phyloP scores from a whole-genome alignment of 2,113 vertebrate species.

The Ptilorrhoa leucosticta region DNA sequence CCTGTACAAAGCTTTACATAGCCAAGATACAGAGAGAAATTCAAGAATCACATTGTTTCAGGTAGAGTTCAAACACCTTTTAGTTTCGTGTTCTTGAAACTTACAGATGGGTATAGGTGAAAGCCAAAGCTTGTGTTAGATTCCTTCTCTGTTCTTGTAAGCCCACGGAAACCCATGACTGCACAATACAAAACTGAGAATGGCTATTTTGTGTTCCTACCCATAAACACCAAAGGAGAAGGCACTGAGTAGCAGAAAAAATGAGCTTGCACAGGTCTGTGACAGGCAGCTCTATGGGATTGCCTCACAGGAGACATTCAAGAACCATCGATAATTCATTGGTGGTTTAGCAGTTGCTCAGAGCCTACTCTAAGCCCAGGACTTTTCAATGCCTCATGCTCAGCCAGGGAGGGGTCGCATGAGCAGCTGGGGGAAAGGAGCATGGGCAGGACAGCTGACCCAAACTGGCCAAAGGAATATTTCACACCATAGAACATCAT shows the following conservation, averaged over 20 bases:
- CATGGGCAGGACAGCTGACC: background rate
- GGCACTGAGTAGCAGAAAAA: background rate
- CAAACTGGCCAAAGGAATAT: background rate
- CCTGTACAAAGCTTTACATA: background rate
- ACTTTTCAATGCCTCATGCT: background rate
- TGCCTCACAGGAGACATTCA: background rate
- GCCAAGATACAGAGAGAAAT: background rate
- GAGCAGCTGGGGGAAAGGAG: background rate
- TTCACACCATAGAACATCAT: background rate
- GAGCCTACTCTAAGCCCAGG: background rate
- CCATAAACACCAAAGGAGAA: background rate
- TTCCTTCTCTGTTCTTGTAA: background rate
- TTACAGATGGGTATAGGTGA: background rate
- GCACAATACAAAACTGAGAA: background rate
- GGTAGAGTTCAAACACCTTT: background rate
- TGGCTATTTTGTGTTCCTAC: background rate
- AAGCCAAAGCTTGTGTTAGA: background rate
- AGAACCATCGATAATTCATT: no score
- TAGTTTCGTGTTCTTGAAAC: background rate
- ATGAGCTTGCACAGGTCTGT: background rate
- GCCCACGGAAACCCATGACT: background rate
- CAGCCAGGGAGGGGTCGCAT: no score
- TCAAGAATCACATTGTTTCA: background rate
- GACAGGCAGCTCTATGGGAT: background rate
- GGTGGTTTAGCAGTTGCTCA: background rate